Evolutionary conservation across 2,113 vertebrate species (phyloP).

Genomic region (Albula glossodonta): DNA sequence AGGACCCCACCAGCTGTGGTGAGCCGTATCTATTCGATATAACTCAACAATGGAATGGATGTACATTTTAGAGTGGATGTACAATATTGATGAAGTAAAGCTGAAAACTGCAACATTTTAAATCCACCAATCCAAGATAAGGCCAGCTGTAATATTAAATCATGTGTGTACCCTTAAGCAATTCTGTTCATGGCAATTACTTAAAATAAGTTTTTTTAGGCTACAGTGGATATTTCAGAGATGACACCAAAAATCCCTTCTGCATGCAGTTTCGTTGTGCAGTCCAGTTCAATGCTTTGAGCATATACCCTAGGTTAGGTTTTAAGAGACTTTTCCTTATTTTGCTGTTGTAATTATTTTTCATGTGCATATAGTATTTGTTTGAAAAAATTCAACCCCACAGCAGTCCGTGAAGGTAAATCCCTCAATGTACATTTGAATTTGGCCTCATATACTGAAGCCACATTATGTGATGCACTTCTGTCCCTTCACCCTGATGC

Average conservation of each 20-base stretch:
- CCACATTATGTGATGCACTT: not conserved
- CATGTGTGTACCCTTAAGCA: not conserved
- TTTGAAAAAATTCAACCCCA: not conserved
- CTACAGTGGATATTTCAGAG: no score
- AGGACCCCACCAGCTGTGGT: no score
- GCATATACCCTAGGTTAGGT: no score
- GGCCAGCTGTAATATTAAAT: not conserved
- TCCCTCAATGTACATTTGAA: no score
- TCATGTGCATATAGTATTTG: not conserved
- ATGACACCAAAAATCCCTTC: not conserved
- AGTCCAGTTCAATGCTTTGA: not conserved
- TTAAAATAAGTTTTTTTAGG: not conserved
- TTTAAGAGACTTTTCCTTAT: no score
- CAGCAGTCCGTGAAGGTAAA: not conserved
- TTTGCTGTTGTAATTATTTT: not conserved
- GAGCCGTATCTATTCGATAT: no score
- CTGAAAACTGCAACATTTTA: no score
- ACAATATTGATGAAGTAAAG: no score
- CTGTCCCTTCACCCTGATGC: not conserved
- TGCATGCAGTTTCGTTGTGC: not conserved
- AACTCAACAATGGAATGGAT: no score
- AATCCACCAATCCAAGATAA: not conserved
- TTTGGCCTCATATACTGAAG: no score
- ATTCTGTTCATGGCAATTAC: not conserved
- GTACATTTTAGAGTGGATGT: no score